Conservation (phyloP, 2,888 invertebrate species). For the Sympetrum striolatum region DNA sequence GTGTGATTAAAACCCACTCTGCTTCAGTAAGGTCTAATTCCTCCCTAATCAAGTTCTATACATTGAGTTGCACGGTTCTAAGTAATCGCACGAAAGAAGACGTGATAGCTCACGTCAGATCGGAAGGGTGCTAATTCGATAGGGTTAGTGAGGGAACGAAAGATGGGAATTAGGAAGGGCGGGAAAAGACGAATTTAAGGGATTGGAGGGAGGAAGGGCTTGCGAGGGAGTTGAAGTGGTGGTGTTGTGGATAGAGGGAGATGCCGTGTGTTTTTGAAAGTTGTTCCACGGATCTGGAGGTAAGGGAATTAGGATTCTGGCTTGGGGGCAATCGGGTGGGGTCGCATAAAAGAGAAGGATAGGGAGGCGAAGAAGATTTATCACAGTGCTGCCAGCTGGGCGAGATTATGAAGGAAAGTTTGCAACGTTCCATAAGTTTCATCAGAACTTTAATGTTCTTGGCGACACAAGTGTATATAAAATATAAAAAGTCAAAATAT, state of each 20-base stretch:
- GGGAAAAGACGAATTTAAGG: neutral
- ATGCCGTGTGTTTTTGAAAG: constrained; percentile 27
- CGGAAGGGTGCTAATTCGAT: neutral
- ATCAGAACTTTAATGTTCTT: too few relatives aligned
- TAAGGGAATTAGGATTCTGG: constrained; percentile 41
- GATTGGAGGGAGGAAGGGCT: neutral
- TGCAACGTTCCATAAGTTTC: too few relatives aligned
- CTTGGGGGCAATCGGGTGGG: neutral
- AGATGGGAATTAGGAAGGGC: neutral
- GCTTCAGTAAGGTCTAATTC: neutral
- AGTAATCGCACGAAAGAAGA: neutral
- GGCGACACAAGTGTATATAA: too few relatives aligned
- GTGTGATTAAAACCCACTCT: neutral
- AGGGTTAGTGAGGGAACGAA: neutral
- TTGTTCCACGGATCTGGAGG: constrained; percentile 9
- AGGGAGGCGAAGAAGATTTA: neutral
- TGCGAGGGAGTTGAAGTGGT: neutral
- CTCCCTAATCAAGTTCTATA: neutral
- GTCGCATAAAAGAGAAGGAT: neutral
- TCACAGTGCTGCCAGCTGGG: too few relatives aligned
- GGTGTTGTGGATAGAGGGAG: neutral
- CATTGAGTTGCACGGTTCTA: neutral
- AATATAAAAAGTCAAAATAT: too few relatives aligned
- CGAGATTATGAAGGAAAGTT: neutral
- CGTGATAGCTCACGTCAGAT: neutral